phyloP scores from a whole-genome alignment of 2,888 invertebrate species.

The Anaspis maculata region DNA sequence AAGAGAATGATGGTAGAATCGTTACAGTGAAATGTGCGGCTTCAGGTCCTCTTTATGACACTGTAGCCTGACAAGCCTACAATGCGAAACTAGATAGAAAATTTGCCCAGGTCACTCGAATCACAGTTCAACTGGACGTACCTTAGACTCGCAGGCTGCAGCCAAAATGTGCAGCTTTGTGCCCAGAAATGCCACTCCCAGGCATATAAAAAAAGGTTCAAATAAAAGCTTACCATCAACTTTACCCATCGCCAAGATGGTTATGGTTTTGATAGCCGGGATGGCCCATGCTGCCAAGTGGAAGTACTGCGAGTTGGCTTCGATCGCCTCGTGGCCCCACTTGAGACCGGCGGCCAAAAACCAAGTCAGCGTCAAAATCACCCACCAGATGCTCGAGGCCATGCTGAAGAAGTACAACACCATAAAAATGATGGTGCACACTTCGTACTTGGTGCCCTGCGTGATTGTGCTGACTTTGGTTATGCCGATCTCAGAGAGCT shows the following conservation, averaged over 20 bases:
- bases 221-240: constrained; percentile 93
- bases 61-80: too few relatives aligned
- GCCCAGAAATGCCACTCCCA: too few relatives aligned
- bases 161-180: too few relatives aligned
- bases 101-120: too few relatives aligned
- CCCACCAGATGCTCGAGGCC: constrained; percentile 98
- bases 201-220: too few relatives aligned
- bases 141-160: too few relatives aligned
- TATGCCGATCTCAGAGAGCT: constrained; percentile 59
- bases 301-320: constrained; percentile 94
- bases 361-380: constrained; percentile 91
- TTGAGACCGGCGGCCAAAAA: constrained; percentile 92
- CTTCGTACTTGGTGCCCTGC: constrained; percentile 76
- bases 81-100: too few relatives aligned
- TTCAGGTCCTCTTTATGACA: too few relatives aligned
- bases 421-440: constrained; percentile 93
- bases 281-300: constrained; percentile 98
- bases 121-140: too few relatives aligned
- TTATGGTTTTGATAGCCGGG: constrained; percentile 91
- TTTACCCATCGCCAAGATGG: constrained; percentile 89
- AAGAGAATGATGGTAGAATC: too few relatives aligned
- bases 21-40: too few relatives aligned
- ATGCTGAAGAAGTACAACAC: constrained; percentile 92
- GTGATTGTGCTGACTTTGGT: constrained; percentile 77
- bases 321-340: constrained; percentile 98